phyloP scores from a whole-genome alignment of 1,140 invertebrate species.

The Hestina assimilis region DNA sequence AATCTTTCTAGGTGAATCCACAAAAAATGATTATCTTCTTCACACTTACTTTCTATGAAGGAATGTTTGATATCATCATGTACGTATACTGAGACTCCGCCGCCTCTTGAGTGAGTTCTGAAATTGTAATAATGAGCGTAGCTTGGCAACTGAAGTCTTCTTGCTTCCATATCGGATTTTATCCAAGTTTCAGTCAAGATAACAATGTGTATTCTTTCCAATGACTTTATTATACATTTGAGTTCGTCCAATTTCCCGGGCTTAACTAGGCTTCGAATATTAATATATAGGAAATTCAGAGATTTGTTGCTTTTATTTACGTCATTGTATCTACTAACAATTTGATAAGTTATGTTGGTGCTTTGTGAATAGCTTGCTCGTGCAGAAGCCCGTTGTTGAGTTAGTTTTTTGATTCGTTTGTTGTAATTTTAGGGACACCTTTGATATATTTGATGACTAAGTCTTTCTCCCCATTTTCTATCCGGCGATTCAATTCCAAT shows the following conservation, averaged over 20 bases:
- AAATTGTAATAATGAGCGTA: constrained; percentile 22
- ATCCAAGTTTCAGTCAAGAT: constrained; percentile 22
- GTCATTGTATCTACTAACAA: background rate
- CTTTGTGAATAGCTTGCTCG: no score
- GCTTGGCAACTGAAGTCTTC: background rate
- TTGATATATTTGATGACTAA: no score
- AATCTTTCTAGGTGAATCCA: constrained; percentile 26
- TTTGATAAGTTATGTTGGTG: constrained; percentile 1
- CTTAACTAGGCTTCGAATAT: no score
- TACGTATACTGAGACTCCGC: constrained; percentile 26
- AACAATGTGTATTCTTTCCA: constrained; percentile 9
- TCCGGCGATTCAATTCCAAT: no score
- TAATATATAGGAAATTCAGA: no score
- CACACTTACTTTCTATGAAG: background rate
- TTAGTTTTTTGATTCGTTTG: no score
- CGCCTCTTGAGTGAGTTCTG: constrained; percentile 14
- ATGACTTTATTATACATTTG: no score
- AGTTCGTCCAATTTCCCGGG: background rate
- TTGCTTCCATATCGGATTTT: constrained; percentile 14
- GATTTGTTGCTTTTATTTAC: no score
- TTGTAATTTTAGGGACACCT: no score
- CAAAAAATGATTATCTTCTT: constrained; percentile 22
- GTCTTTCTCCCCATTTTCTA: no score
- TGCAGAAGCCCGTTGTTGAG: no score
- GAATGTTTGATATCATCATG: constrained; percentile 23